Conservation (phyloP, 2,888 invertebrate genomes). For the Drosophila colorata region DNA sequence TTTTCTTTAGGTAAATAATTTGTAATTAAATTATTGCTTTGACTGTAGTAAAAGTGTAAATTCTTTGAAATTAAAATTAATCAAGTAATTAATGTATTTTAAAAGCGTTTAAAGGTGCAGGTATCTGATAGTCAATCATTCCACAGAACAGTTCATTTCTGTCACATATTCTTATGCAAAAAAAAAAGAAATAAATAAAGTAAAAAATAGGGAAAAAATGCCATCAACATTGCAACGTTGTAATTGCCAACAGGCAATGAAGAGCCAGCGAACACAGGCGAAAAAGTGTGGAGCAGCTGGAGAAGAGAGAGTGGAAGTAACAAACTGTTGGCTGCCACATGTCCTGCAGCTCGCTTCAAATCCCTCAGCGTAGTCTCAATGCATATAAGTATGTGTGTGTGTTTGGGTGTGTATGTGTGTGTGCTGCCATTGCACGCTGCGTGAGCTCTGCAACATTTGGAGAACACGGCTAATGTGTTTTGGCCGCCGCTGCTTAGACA, state of each 20-base stretch:
- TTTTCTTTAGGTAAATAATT: too few relatives aligned
- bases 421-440: constrained; percentile 34
- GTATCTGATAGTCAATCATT: neutral
- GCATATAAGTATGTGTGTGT: constrained; percentile 12
- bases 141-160: constrained; percentile 8
- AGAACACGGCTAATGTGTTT: constrained; percentile 71
- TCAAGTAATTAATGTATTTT: too few relatives aligned
- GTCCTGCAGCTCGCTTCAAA: constrained; percentile 55
- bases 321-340: constrained; percentile 60
- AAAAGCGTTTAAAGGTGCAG: too few relatives aligned
- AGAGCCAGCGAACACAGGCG: constrained; percentile 31
- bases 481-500: constrained; percentile 60
- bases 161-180: constrained; percentile 43
- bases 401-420: constrained; percentile 19
- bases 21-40: too few relatives aligned
- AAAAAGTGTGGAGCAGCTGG: neutral
- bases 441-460: constrained; percentile 56
- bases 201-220: constrained; percentile 27
- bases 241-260: constrained; percentile 71
- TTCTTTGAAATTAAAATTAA: too few relatives aligned
- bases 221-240: constrained; percentile 77
- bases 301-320: constrained; percentile 13
- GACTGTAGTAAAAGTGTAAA: too few relatives aligned
- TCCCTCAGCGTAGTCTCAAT: constrained; percentile 44
- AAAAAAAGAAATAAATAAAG: constrained; percentile 34